Conservation (phyloP, 2,888 invertebrate genomes). For the Minunthozetes semirufus region DNA sequence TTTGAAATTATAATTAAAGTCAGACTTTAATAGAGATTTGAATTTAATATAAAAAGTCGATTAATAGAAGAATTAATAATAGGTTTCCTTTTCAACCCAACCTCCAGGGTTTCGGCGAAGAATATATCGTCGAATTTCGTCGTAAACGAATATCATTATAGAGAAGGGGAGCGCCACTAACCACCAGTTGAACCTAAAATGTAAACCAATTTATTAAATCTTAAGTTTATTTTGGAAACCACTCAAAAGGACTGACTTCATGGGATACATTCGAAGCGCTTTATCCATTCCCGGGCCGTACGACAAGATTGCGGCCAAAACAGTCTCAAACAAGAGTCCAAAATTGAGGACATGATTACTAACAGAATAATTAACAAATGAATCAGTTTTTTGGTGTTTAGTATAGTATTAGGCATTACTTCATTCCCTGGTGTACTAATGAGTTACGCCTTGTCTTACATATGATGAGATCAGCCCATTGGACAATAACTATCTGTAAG, state of each 20-base stretch:
- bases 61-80: conserved; percentile 46
- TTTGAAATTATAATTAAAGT: too few species aligned
- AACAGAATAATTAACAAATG: too few species aligned
- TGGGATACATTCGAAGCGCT: conserved; percentile 49
- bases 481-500: conserved; percentile 47
- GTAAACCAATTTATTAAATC: conserved; percentile 44
- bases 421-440: conserved; percentile 51
- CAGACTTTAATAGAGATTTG: too few species aligned
- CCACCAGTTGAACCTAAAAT: conserved; percentile 46
- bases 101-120: conserved; percentile 49
- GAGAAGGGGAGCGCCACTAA: conserved; percentile 53
- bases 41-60: too few species aligned
- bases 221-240: too few species aligned
- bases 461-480: conserved; percentile 52
- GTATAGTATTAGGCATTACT: conserved; percentile 45
- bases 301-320: conserved; percentile 50
- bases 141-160: conserved; percentile 52
- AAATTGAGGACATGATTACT: conserved; percentile 50
- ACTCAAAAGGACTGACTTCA: conserved; percentile 45
- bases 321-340: conserved; percentile 51
- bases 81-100: conserved; percentile 51
- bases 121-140: conserved; percentile 51
- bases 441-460: conserved; percentile 52
- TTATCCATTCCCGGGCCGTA: conserved; percentile 52
- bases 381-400: too few species aligned